phyloP scores from a whole-genome alignment of 1,140 invertebrate genomes.

The Mactra quadrangularis region DNA sequence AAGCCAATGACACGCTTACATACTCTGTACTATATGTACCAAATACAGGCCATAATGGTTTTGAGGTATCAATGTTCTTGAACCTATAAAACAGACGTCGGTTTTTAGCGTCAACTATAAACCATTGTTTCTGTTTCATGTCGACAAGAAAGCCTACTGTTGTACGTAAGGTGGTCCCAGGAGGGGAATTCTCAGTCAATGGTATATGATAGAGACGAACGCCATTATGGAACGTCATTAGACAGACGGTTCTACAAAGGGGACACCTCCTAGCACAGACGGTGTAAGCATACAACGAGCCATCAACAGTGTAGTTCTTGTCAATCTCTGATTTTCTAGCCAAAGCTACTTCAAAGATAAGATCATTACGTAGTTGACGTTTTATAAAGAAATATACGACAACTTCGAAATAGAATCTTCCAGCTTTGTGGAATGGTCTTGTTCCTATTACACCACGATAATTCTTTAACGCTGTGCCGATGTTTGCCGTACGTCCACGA shows the following conservation, averaged over 20 bases:
- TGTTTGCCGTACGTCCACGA: conserved; percentile 27
- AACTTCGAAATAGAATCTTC: conserved; percentile 60
- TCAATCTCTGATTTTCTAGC: conserved; percentile 58
- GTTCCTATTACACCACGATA: conserved; percentile 52
- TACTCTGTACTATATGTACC: conserved; percentile 58
- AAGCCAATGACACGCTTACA: conserved; percentile 38
- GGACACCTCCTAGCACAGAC: conserved; percentile 55
- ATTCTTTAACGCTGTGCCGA: conserved; percentile 56
- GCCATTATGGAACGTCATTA: conserved; percentile 60
- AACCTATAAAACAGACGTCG: conserved; percentile 55
- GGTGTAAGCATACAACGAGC: conserved; percentile 46
- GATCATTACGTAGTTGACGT: conserved; percentile 57
- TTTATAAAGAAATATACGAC: conserved; percentile 60
- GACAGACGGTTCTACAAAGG: conserved; percentile 56
- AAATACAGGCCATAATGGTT: conserved; percentile 59
- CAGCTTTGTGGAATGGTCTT: conserved; percentile 35
- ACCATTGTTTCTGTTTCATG: conserved; percentile 56
- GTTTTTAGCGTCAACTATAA: conserved; percentile 60
- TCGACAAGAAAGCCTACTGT: conserved; percentile 57
- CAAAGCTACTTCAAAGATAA: conserved; percentile 55
- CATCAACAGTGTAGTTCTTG: conserved; percentile 58
- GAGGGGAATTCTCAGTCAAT: conserved; percentile 57
- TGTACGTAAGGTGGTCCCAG: conserved; percentile 53
- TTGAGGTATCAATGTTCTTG: conserved; percentile 51
- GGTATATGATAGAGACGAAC: conserved; percentile 52